phyloP scores from a whole-genome alignment of 2,797 vertebrate species.

The Pterois miles region DNA sequence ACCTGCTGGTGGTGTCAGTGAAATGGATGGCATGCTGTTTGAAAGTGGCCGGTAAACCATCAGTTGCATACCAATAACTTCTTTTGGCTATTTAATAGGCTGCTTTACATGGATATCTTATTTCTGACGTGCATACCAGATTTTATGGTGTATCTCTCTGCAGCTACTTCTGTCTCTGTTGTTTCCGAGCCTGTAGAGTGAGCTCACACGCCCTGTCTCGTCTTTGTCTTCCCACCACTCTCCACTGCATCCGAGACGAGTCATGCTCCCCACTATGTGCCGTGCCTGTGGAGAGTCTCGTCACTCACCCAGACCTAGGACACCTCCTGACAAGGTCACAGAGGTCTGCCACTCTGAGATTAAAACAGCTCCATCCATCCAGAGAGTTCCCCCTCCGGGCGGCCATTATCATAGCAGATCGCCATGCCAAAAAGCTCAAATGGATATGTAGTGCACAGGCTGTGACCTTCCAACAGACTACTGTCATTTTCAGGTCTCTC shows the following conservation, averaged over 20 bases:
- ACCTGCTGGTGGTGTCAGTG: slow-evolving; percentile 5
- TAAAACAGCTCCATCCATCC: slow-evolving; percentile 73
- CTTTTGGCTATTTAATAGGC: background rate
- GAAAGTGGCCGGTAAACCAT: background rate
- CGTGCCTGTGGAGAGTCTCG: slow-evolving; percentile 62
- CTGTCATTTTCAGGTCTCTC: slow-evolving; percentile 55
- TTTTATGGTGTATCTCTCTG: slow-evolving; percentile 19
- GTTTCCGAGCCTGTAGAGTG: slow-evolving; percentile 19
- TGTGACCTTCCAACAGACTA: slow-evolving; percentile 68
- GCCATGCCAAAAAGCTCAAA: slow-evolving; percentile 68
- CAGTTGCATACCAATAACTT: slow-evolving; percentile 7
- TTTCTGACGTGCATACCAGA: background rate
- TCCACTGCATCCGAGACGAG: slow-evolving; percentile 24
- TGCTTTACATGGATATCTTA: background rate
- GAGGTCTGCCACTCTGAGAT: slow-evolving; percentile 72
- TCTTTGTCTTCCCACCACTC: slow-evolving; percentile 29
- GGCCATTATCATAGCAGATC: slow-evolving; percentile 69
- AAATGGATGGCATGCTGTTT: slow-evolving; percentile 16
- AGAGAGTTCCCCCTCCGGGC: slow-evolving; percentile 56
- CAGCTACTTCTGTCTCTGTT: background rate
- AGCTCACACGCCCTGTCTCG: slow-evolving; percentile 13
- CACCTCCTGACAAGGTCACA: slow-evolving; percentile 72
- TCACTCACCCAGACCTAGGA: slow-evolving; percentile 69
- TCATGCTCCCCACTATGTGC: slow-evolving; percentile 33
- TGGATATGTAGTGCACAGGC: slow-evolving; percentile 60